phyloP scores from a whole-genome alignment of 2,888 invertebrate species.

The Pandemis corylana region DNA sequence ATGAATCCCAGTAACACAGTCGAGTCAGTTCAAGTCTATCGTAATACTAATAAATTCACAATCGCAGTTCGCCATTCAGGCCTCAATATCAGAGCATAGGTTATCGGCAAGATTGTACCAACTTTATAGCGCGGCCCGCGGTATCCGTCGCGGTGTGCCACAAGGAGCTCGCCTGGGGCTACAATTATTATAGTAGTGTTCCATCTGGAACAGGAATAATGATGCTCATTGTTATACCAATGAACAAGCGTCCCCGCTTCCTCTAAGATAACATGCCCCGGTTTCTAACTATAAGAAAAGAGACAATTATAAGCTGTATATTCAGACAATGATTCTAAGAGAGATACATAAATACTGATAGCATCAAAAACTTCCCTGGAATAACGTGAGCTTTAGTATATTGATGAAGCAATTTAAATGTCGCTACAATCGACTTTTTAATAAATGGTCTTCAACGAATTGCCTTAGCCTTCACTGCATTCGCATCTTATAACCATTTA shows the following conservation, averaged over 20 bases:
- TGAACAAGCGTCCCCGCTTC: constrained; percentile 43
- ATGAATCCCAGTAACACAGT: constrained; percentile 38
- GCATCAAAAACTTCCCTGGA: not conserved
- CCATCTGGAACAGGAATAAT: constrained; percentile 42
- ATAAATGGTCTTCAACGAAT: constrained; percentile 20
- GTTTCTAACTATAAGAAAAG: constrained; percentile 29
- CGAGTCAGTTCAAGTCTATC: constrained; percentile 21
- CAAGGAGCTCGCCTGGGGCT: constrained; percentile 47
- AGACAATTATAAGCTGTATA: not conserved
- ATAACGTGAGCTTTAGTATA: not conserved
- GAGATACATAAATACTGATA: not conserved
- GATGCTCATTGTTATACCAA: constrained; percentile 43
- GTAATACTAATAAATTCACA: constrained; percentile 49
- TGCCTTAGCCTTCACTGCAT: constrained; percentile 30
- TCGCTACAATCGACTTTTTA: constrained; percentile 20
- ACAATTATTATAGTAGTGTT: constrained; percentile 32
- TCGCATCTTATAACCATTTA: constrained; percentile 33
- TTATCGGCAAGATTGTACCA: constrained; percentile 62
- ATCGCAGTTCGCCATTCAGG: constrained; percentile 56
- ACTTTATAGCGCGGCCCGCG: constrained; percentile 52
- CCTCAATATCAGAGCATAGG: constrained; percentile 60
- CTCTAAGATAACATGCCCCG: constrained; percentile 42
- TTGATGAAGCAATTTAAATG: constrained; percentile 17
- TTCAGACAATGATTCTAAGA: not conserved
- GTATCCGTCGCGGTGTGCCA: constrained; percentile 48